Evolutionary conservation across 92 coral and sea anemone species (phyloP), one percentile per base, ranked within the genome.

Genomic region (Blastomussa wellsi): DNA sequence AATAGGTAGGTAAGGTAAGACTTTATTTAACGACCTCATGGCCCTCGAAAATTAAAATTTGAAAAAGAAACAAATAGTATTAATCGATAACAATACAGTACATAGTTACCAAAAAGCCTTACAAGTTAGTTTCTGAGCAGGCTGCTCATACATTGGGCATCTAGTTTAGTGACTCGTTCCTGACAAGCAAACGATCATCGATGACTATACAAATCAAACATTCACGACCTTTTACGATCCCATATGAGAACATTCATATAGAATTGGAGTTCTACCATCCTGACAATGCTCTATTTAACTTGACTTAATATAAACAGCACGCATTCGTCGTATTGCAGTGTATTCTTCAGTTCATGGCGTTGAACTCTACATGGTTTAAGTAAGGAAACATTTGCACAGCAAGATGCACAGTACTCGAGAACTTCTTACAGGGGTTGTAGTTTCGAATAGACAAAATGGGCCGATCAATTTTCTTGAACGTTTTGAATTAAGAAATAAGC

Each of bases 401-500:
- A 11, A 13, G 9, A 57, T 24, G 5, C 10, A 22, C 9, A 13
- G 7, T 29, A 13, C 31, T 57, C 12, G 31, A 57, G 17, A 22
- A 24, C 7, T n/a, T n/a, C n/a, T n/a, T n/a, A n/a, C n/a, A n/a
- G n/a, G n/a, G n/a, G n/a, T 70, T 70, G 36, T 36, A 37, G 44
- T 16, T 69, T 33, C 8, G 8, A 35, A 35, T 8, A 37, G 35
- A 37, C 12, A 38, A 70, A 37, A 20, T 37, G 44, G 29, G 26
- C 47, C 26, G 75, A 70, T 70, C 75, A 70, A 36, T 26, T 62
- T 26, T 70, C 22, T 70, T 70, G 75, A 37, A 69, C 33, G 47
- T 17, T 69, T 32, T 32, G 24, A 37, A 33, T 4, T 20, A 70
- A 16, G 9, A 36, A 32, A 69, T 35, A 70, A n/a, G n/a, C n/a